Evolutionary conservation across 2,113 vertebrate species (phyloP).

Genomic region (Canis aureus): DNA sequence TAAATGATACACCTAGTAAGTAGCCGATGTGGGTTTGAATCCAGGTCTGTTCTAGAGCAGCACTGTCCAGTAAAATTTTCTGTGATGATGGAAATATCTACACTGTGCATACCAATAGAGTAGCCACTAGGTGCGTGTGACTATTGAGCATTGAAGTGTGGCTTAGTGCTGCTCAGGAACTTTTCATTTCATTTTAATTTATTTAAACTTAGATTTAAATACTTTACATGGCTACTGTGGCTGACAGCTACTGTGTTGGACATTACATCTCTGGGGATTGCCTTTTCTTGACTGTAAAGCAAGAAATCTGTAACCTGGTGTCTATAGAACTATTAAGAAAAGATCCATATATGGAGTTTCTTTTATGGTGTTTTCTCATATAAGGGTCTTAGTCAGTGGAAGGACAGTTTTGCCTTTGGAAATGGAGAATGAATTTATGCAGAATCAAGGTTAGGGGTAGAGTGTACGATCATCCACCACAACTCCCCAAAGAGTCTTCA

Average conservation of each 20-base stretch:
- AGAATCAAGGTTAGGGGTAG: not conserved
- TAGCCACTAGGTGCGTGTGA: not conserved
- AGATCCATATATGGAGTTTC: not conserved
- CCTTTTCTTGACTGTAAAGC: constrained; percentile 51
- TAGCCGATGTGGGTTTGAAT: constrained; percentile 4
- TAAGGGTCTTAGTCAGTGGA: constrained; percentile 30
- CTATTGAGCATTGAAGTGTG: constrained; percentile 42
- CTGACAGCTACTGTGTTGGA: constrained; percentile 9
- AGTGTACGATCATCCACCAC: not conserved
- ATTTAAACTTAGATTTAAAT: constrained; percentile 52
- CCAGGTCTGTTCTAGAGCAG: not conserved
- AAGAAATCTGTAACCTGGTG: not conserved
- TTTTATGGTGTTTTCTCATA: constrained; percentile 53
- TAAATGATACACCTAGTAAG: not conserved
- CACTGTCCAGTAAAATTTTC: not conserved
- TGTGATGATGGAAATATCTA: not conserved
- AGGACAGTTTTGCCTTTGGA: constrained; percentile 3
- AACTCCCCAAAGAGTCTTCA: not conserved
- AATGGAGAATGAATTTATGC: constrained; percentile 28
- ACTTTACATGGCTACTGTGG: not conserved
- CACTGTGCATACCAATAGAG: not conserved
- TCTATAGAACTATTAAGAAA: constrained; percentile 12
- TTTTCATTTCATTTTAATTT: constrained; percentile 26
- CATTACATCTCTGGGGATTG: not conserved
- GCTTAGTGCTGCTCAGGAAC: not conserved